phyloP scores from a whole-genome alignment of 2,797 vertebrate species.

The Hybognathus amarus region DNA sequence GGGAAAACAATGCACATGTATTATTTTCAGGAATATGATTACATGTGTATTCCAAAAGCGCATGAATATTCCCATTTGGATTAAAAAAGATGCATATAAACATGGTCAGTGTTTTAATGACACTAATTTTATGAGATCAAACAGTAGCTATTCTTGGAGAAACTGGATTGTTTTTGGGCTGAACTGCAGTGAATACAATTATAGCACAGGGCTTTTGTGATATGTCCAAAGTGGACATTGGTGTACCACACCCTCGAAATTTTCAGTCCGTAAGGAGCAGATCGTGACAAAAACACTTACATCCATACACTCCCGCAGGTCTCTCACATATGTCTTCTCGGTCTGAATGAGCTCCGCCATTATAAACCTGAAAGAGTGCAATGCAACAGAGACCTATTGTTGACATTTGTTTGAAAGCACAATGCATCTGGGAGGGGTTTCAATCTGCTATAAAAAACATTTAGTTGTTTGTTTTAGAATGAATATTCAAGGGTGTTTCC shows the following conservation, averaged over 20 bases:
- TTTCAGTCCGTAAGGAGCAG: neutral
- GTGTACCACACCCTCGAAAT: slow-evolving; percentile 33
- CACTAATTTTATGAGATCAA: slow-evolving; percentile 26
- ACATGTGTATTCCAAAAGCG: slow-evolving; percentile 6
- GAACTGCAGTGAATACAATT: slow-evolving; percentile 25
- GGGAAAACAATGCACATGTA: neutral
- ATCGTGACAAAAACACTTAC: slow-evolving; percentile 77
- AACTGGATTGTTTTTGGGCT: slow-evolving; percentile 22
- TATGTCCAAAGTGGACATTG: slow-evolving; percentile 32
- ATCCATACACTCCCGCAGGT: slow-evolving; percentile 97
- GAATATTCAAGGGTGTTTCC: neutral
- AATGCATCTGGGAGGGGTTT: slow-evolving; percentile 19
- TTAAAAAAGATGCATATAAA: neutral
- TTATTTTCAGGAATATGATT: neutral
- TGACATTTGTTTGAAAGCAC: slow-evolving; percentile 19
- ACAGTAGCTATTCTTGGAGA: slow-evolving; percentile 1
- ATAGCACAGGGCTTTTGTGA: slow-evolving; percentile 36
- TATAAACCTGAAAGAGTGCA: slow-evolving; percentile 85
- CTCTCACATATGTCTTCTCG: slow-evolving; percentile 96
- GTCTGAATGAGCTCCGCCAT: slow-evolving; percentile 99
- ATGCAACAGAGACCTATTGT: slow-evolving; percentile 21
- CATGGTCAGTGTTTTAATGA: slow-evolving; percentile 24
- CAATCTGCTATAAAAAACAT: slow-evolving; percentile 19
- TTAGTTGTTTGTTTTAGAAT: neutral
- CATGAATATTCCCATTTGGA: slow-evolving; percentile 12